phyloP scores from a whole-genome alignment of 1,140 invertebrate genomes.

The Episyrphus balteatus region DNA sequence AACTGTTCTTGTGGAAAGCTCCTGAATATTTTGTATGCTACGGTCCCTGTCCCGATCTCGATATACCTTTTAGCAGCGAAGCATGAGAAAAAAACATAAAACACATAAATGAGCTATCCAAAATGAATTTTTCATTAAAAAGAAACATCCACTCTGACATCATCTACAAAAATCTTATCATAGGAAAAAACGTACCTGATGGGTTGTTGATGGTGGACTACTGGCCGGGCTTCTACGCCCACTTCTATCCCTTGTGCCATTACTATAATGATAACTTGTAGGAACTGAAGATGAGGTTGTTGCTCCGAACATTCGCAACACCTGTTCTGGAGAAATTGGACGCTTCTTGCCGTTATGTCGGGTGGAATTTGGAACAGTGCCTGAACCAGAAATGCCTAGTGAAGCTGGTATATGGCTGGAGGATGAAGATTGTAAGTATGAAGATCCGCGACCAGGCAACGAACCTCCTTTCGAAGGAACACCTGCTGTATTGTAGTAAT shows the following conservation, averaged over 20 bases:
- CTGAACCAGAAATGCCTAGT: conserved; percentile 18
- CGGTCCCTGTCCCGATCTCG: conserved; percentile 35
- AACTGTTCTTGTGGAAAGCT: conserved; percentile 66
- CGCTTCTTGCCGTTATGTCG: conserved; percentile 44
- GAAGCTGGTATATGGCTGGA: conserved; percentile 38
- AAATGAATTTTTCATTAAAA: too few relatives aligned
- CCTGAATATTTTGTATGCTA: conserved; percentile 54
- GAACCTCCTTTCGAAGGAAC: conserved; percentile 37
- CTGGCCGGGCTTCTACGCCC: conserved; percentile 55
- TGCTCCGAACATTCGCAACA: conserved; percentile 51
- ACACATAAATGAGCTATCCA: too few relatives aligned
- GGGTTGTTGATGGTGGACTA: conserved; percentile 58
- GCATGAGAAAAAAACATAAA: background rate
- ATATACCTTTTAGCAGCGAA: conserved; percentile 22
- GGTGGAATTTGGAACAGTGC: conserved; percentile 32
- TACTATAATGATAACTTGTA: conserved; percentile 37
- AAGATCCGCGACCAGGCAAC: conserved; percentile 39
- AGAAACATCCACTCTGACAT: too few relatives aligned
- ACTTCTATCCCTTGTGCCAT: conserved; percentile 28
- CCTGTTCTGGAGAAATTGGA: conserved; percentile 67
- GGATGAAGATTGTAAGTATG: conserved; percentile 49
- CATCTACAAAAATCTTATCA: too few relatives aligned
- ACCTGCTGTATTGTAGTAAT: conserved; percentile 35
- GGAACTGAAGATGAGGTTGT: conserved; percentile 38
- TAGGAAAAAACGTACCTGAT: conserved; percentile 40